phyloP scores from a whole-genome alignment of 2,888 invertebrate genomes.

The Aelia acuminata region DNA sequence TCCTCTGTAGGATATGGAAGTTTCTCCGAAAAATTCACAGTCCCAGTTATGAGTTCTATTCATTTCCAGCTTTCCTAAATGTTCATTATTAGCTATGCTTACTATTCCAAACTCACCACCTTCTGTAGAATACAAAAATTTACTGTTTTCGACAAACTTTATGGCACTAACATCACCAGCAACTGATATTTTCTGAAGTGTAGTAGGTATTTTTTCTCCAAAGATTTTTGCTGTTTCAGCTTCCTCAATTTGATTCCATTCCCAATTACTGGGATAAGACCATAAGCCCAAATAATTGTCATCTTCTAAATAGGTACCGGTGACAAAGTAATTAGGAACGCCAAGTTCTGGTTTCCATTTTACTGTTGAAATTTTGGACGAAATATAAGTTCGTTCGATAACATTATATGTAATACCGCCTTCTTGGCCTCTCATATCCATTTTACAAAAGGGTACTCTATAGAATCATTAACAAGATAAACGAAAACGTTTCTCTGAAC shows the following conservation, averaged over 20 bases:
- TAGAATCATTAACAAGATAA: not conserved
- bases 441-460: not conserved
- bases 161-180: slow-evolving; percentile 61
- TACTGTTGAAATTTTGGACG: slow-evolving; percentile 46
- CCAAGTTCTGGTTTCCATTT: slow-evolving; percentile 56
- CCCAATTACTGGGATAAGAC: slow-evolving; percentile 55
- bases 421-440: not conserved
- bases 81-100: not conserved
- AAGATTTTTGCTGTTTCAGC: slow-evolving; percentile 1
- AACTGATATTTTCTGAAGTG: slow-evolving; percentile 54
- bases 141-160: slow-evolving; percentile 58
- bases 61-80: slow-evolving; percentile 45
- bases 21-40: slow-evolving; percentile 58
- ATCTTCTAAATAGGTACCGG: slow-evolving; percentile 61
- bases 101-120: slow-evolving; percentile 58
- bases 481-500: not conserved
- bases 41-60: slow-evolving; percentile 4
- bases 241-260: slow-evolving; percentile 51
- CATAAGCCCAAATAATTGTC: slow-evolving; percentile 61
- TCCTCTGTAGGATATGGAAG: slow-evolving; percentile 11
- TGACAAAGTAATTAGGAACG: slow-evolving; percentile 54
- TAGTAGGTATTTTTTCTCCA: slow-evolving; percentile 28
- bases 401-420: slow-evolving; percentile 36
- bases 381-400: slow-evolving; percentile 54
- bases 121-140: slow-evolving; percentile 60